Conservation (phyloP, 2,113 vertebrate species). For the Microtus pennsylvanicus region DNA sequence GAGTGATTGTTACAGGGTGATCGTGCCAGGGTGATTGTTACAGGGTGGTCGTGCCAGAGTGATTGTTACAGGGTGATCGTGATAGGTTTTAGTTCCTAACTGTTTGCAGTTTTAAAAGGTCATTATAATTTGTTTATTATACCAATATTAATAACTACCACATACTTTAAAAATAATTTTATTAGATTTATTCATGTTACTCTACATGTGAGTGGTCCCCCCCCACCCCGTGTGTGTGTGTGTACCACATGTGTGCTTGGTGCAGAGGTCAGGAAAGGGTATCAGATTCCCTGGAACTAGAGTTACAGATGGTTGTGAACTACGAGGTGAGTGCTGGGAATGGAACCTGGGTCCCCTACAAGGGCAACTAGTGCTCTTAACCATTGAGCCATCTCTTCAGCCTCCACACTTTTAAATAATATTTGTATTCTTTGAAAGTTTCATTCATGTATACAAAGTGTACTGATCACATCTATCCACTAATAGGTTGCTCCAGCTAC, state of each 20-base stretch:
- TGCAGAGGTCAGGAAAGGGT: not conserved
- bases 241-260: not conserved
- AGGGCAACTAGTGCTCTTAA: not conserved
- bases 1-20: too few relatives aligned
- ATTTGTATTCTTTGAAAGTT: not conserved
- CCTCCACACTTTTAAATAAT: not conserved
- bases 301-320: not conserved
- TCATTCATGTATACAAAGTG: not conserved
- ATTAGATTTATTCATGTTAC: not conserved
- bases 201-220: not conserved
- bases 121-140: not conserved
- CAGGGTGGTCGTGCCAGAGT: too few relatives aligned
- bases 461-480: not conserved
- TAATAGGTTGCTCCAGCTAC: not conserved
- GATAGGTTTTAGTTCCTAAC: not conserved
- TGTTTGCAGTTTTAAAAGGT: not conserved
- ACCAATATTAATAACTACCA: not conserved
- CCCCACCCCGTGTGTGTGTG: too few relatives aligned
- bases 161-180: not conserved
- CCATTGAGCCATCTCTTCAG: not conserved
- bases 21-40: too few relatives aligned
- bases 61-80: too few relatives aligned
- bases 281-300: not conserved
- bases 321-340: not conserved
- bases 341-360: not conserved